Base-by-base conservation (phyloP, 2,797 vertebrate species). In the Ctenopoma kingsleyae region DNA sequence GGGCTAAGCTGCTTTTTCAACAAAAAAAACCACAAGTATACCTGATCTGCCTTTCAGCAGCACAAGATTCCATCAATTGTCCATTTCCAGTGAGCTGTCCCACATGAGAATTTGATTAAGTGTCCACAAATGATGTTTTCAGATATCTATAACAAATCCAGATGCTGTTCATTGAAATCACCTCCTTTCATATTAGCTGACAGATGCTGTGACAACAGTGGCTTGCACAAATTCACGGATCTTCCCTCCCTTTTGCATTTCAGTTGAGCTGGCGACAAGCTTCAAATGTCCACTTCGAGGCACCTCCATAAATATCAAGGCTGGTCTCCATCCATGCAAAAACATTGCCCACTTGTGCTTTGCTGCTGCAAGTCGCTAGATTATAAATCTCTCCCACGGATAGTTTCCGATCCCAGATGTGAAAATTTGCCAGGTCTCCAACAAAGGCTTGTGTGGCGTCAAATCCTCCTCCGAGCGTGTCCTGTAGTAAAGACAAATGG, bases 211-310 rank as follows among this genome's bases (percentile, higher is more conserved):
- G 72, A 76, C 80, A 76, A 83, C 79, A 65, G 77, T 76, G 81
- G 78, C 76, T 78, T 70, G 32, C 56, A 76, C 78, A 62, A 63
- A 82, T 56, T 53, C 71, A 43, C 35, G 44, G 38, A 41, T 72
- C 66, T 66, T 57, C 62, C 64, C 74, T 35, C 70, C 76, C 8
- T 32, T 71, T 48, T 47, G 70, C 54, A 1, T 49, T 60, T 92
- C 94, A 99, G 94, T 98, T 99, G 94, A 99, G 94, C 87, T 99
- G 98, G 74, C 96, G 97, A 60, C 98, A 99, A 63, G 97, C 96
- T 89, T 98, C 98, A 9, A 98, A 99, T 84, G 97, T 98, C 97
- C 97, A 98, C 88, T 98, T 98, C 30, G 97, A 97, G 87, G 96
- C 96, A 1, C 98, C 98, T 0, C 98, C 98, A 5, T 96, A 98